Percentiles rank a stretch among this genome's conserved stretches.
These are phyloP conservation scores for Montipora capitata DNA, from an alignment of 92 coral and sea anemone genomes.

Conservation along the genomic window DNA sequence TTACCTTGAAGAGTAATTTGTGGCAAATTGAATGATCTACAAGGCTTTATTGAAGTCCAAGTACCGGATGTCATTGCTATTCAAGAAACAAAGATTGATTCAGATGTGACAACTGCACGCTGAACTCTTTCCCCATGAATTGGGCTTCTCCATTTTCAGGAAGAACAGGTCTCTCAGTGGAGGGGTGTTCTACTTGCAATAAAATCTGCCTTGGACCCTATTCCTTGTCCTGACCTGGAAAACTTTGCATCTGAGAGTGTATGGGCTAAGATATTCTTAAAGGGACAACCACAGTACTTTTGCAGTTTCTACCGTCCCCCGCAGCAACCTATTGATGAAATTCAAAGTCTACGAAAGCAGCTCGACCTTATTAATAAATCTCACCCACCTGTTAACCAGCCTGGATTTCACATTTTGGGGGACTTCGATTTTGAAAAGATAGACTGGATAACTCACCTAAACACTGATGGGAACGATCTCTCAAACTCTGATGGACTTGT, in stretches of 20 bases:
- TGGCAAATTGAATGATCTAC: no score
- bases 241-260: neutral
- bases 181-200: neutral
- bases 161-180: neutral
- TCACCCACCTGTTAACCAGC: slow-evolving; percentile 13
- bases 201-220: neutral
- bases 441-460: neutral
- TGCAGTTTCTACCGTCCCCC: neutral
- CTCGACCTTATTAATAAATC: slow-evolving; percentile 25
- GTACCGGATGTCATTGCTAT: slow-evolving; percentile 7
- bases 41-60: no score
- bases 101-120: neutral
- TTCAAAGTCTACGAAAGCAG: slow-evolving; percentile 16
- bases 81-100: slow-evolving; percentile 43
- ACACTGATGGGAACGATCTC: slow-evolving; percentile 13
- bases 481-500: slow-evolving; percentile 6
- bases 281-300: neutral
- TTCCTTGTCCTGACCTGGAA: neutral
- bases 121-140: slow-evolving; percentile 63
- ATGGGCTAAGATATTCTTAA: neutral
- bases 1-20: no score
- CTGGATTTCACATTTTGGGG: slow-evolving; percentile 10
- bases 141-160: slow-evolving; percentile 14
- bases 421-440: slow-evolving; percentile 5
- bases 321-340: slow-evolving; percentile 14